A percentile compares a stretch with the other conserved stretches of the same genome.
These are phyloP conservation scores for Zaprionus nigranus DNA, from an alignment of 1,140 invertebrate species.

Conservation along the genomic window DNA sequence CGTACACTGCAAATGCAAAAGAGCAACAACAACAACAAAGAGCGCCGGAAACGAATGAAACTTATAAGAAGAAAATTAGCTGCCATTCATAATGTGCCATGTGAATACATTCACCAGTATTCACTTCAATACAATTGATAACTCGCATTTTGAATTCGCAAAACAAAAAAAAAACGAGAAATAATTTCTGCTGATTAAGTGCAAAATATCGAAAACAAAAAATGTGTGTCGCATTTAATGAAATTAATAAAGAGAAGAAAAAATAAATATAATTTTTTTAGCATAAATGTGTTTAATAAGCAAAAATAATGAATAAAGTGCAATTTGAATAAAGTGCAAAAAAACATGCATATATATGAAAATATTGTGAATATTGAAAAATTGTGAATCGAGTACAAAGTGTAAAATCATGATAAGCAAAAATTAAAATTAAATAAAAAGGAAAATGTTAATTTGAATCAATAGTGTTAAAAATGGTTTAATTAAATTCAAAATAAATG, in stretches of 20 bases:
- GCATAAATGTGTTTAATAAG: conserved; percentile 18
- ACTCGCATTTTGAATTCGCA: conserved; percentile 3
- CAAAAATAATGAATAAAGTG: conserved; percentile 2
- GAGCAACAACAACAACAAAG: conserved; percentile 28
- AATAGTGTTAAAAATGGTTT: neutral
- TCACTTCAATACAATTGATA: conserved; percentile 21
- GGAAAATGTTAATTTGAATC: neutral
- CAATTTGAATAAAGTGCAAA: conserved; percentile 34
- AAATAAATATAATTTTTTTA: neutral
- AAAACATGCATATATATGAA: conserved; percentile 14
- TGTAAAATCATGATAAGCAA: neutral
- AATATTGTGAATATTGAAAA: conserved; percentile 22
- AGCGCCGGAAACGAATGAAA: conserved; percentile 46
- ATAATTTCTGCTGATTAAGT: conserved; percentile 36
- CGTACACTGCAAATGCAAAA: conserved; percentile 49
- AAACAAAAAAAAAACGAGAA: conserved; percentile 1
- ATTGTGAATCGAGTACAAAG: conserved; percentile 5
- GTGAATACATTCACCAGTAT: conserved; percentile 22
- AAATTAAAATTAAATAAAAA: neutral
- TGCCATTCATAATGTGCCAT: conserved; percentile 33
- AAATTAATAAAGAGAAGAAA: conserved; percentile 8
- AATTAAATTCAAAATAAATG: neutral
- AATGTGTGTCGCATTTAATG: conserved; percentile 25
- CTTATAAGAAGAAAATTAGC: conserved; percentile 39
- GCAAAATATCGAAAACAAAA: conserved; percentile 13